Evolutionary conservation across 2,888 invertebrate genomes (phyloP), one percentile per base, ranked within the genome.

Genomic region (Crematogaster levior): DNA sequence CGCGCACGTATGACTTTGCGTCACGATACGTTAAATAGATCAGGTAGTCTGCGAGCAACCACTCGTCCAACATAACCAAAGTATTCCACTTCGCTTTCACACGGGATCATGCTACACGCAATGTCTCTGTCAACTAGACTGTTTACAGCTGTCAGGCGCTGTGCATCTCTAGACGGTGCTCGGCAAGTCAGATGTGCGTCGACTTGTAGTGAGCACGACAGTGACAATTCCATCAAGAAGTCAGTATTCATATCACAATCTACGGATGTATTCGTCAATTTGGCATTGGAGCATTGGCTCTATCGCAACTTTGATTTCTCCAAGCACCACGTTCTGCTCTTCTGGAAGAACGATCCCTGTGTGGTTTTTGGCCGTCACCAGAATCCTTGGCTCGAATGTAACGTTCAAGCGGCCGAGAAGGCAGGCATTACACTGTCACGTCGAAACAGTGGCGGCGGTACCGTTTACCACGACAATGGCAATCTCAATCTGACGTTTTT

Each of bases 311-410:
- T 97, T 94, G 97, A 98, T 94, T 98, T 99, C 90, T 95, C 96
- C 6, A 96, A 97, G 84, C 97, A 97, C 93, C 97, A 98, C 94
- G 96, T 99, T 3, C 95, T 99, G 93, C 96, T 99, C 94, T 95
- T 99, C 81, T 99, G 99, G 98, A 96, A 97, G 75, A 99, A 99
- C 94, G 96, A 97, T 88, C 99, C 99, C 0, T 97, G 98, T 93
- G 98, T 99, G 75, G 99, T 99, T 6, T 97, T 99, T 93, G 99
- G 99, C 7, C 96, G 98, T 81, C 98, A 99, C 94, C 99, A 99
- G 94, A 99, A 99, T 95, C 98, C 99, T 0, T 99, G 99, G 97
- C 94, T 97, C 46, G 99, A 99, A 94, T 97, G 98, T 1, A 97
- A 99, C 94, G 95, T 98, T 3, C 95, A 96, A 2, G 95, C 96